A percentile compares a stretch with the other conserved stretches of the same genome.
These are phyloP conservation scores for Sphinx pinastri DNA, from an alignment of 2,888 invertebrate species.

Conservation along the genomic window DNA sequence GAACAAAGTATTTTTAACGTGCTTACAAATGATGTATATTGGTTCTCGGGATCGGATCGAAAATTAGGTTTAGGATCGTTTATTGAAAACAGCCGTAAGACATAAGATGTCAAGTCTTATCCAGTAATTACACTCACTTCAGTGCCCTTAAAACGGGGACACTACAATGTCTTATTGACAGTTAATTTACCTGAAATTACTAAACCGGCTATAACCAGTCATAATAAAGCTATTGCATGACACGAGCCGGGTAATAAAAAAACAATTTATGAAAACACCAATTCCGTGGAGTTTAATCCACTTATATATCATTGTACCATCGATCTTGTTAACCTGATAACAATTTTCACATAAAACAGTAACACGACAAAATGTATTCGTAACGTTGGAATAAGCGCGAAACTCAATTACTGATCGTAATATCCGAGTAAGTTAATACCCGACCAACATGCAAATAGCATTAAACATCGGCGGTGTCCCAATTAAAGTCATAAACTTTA, in stretches of 20 bases:
- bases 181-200: background rate
- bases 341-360: conserved; percentile 42
- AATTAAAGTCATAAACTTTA: conserved; percentile 72
- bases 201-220: background rate
- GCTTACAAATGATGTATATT: no score
- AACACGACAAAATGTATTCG: conserved; percentile 45
- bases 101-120: no score
- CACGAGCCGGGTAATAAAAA: background rate
- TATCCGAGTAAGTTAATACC: conserved; percentile 61
- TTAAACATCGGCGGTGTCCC: conserved; percentile 67
- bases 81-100: no score
- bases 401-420: conserved; percentile 64
- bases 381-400: conserved; percentile 52
- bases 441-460: conserved; percentile 69
- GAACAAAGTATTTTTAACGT: no score
- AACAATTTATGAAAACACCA: conserved; percentile 10
- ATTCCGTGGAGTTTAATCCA: conserved; percentile 19
- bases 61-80: no score
- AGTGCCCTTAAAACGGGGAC: no score
- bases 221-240: background rate
- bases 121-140: no score
- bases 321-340: conserved; percentile 30
- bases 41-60: no score
- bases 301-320: conserved; percentile 12
- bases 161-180: no score